Percentiles rank a stretch among this genome's conserved stretches.
phyloP scores from a whole-genome alignment of 2,797 vertebrate genomes.

The Knipowitschia caucasica region DNA sequence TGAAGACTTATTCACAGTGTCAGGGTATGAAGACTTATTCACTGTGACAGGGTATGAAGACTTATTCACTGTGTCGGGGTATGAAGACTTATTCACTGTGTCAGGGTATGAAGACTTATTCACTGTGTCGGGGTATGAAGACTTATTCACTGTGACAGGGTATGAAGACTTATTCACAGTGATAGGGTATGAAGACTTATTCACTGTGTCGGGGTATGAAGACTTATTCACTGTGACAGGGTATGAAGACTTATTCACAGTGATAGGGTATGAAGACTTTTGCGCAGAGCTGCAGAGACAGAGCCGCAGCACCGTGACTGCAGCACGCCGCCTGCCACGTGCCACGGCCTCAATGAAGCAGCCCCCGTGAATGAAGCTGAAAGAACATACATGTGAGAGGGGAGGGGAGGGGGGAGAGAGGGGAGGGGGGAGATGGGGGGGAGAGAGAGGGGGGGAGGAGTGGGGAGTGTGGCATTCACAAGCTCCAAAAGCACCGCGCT shows the following conservation, averaged over 20 bases:
- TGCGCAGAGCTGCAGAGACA: neutral
- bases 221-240: neutral
- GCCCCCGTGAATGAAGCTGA: neutral
- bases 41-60: too few relatives aligned
- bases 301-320: constrained; percentile 4
- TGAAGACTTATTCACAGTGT: too few relatives aligned
- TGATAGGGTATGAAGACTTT: neutral
- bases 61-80: too few relatives aligned
- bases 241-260: neutral
- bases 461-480: neutral
- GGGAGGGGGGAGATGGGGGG: neutral
- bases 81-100: too few relatives aligned
- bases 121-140: too few relatives aligned
- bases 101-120: too few relatives aligned
- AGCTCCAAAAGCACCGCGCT: neutral
- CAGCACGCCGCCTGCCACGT: constrained; percentile 3
- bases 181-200: too few relatives aligned
- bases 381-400: neutral
- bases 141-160: too few relatives aligned
- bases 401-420: neutral
- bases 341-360: constrained; percentile 1
- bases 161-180: too few relatives aligned
- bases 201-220: too few relatives aligned
- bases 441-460: neutral
- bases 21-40: too few relatives aligned